Evolutionary conservation across 2,797 vertebrate species (phyloP).

Genomic region (Intellagama lesueurii): DNA sequence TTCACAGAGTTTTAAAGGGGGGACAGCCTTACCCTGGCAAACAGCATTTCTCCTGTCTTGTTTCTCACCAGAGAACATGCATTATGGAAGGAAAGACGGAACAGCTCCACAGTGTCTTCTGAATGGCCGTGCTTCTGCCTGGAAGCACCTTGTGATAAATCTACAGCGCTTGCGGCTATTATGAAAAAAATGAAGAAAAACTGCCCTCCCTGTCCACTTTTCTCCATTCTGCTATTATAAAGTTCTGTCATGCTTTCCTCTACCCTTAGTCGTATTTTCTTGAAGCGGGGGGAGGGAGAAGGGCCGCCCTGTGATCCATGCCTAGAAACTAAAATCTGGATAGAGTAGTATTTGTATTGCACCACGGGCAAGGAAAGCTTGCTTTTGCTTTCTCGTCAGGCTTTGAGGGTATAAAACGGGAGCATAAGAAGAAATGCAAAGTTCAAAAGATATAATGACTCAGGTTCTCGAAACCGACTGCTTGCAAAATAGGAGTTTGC

Average conservation of each 20-base stretch:
- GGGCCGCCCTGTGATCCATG: too few relatives aligned
- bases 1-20: too few relatives aligned
- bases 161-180: not conserved
- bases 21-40: too few relatives aligned
- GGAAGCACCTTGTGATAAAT: not conserved
- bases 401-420: too few relatives aligned
- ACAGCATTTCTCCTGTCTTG: not conserved
- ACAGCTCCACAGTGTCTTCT: not conserved
- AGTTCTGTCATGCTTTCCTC: not conserved
- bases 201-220: not conserved
- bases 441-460: too few relatives aligned
- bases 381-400: too few relatives aligned
- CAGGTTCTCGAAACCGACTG: too few relatives aligned
- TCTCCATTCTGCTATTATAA: not conserved
- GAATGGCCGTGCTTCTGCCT: not conserved
- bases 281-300: not conserved
- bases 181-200: not conserved
- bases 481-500: too few relatives aligned
- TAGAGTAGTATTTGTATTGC: too few relatives aligned
- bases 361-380: too few relatives aligned
- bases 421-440: too few relatives aligned
- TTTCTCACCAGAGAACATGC: not conserved
- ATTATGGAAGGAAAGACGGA: not conserved
- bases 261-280: not conserved
- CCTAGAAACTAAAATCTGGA: too few relatives aligned